A percentile compares a stretch with the other conserved stretches of the same genome.
These are phyloP conservation scores for Mus spicilegus DNA, from an alignment of 2,113 vertebrate species.

Conservation along the genomic window DNA sequence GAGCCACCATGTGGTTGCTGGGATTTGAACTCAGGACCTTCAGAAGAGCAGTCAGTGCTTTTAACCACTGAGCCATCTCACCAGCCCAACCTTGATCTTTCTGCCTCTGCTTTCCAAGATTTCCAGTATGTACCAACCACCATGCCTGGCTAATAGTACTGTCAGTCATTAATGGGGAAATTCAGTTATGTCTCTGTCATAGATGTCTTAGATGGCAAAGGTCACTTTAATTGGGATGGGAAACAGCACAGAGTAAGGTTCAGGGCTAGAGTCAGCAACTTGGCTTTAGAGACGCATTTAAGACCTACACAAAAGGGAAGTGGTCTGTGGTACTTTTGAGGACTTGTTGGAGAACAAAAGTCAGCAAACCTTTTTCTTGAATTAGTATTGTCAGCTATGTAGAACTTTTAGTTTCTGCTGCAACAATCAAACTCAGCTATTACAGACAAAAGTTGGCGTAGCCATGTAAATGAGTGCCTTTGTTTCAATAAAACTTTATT, in stretches of 20 bases:
- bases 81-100: not conserved
- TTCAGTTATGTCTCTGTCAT: not conserved
- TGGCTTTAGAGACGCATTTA: not conserved
- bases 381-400: not conserved
- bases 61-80: too few relatives aligned
- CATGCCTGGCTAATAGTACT: not conserved
- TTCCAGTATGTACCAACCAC: too few relatives aligned
- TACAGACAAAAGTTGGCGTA: not conserved
- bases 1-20: too few relatives aligned
- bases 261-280: not conserved
- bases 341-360: not conserved
- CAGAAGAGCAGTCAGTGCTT: too few relatives aligned
- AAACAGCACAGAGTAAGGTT: not conserved
- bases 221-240: not conserved
- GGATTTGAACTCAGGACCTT: too few relatives aligned
- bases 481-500: not conserved
- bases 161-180: not conserved
- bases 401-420: not conserved
- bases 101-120: not conserved
- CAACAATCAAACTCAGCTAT: not conserved
- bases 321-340: not conserved
- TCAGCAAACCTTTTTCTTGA: not conserved
- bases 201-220: not conserved
- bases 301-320: constrained; percentile 13
- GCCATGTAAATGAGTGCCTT: not conserved